phyloP scores from a whole-genome alignment of 53 echinoderm and acorn worm species.

The Holothuria leucospilota region DNA sequence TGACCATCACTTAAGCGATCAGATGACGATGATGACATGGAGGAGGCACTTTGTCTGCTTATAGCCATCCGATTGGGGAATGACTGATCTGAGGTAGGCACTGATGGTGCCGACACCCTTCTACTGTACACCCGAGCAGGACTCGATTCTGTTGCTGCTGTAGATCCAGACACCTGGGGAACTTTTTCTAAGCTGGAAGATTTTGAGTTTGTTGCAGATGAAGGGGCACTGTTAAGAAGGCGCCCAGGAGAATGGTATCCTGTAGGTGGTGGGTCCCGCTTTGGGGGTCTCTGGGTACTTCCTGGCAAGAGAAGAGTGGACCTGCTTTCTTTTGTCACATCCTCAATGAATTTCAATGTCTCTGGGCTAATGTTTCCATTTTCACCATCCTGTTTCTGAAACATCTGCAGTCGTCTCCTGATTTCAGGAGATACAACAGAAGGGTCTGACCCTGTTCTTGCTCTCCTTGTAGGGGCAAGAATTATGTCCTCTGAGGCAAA shows the following conservation, averaged over 20 bases:
- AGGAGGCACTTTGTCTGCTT: constrained; percentile 64
- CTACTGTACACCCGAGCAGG: neutral
- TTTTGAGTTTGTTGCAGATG: constrained; percentile 41
- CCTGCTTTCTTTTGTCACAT: constrained; percentile 73
- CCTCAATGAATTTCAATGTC: constrained; percentile 79
- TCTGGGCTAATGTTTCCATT: constrained; percentile 70
- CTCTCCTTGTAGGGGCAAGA: constrained; percentile 50
- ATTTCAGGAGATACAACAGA: constrained; percentile 47
- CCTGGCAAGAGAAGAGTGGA: constrained; percentile 74
- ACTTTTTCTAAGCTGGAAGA: constrained; percentile 36
- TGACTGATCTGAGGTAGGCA: constrained; percentile 28
- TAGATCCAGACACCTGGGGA: constrained; percentile 41
- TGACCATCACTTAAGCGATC: constrained; percentile 72
- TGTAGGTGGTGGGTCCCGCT: neutral
- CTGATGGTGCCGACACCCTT: neutral
- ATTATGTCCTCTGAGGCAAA: constrained; percentile 20
- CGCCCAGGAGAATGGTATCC: constrained; percentile 36
- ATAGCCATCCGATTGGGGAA: constrained; percentile 59
- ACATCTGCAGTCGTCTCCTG: neutral
- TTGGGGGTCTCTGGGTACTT: constrained; percentile 6
- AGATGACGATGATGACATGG: constrained; percentile 78
- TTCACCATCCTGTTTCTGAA: neutral
- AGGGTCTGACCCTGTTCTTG: constrained; percentile 81
- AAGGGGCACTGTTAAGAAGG: constrained; percentile 3
- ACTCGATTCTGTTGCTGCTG: constrained; percentile 2